These are phyloP conservation scores for Chondrosia reniformis DNA, from an alignment of 37 sponge, comb jelly and placozoan genomes.

Conservation along the genomic window DNA sequence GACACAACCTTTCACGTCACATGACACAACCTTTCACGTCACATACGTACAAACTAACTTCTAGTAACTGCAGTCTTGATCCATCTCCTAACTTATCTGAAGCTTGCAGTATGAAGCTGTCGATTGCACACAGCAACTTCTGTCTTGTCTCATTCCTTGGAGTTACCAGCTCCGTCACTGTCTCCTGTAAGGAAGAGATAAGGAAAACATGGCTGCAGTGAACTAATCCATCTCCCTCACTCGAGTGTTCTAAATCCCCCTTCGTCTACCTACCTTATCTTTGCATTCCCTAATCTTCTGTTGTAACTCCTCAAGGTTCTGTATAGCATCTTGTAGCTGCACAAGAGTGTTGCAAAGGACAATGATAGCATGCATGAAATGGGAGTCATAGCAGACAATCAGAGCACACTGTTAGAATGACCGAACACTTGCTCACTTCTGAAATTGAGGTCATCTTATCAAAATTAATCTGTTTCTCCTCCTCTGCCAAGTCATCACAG, in stretches of 20 bases:
- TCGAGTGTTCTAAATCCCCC: no score
- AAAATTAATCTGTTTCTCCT: no score
- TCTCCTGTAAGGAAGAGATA: not conserved
- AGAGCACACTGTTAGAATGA: no score
- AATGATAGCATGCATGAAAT: no score
- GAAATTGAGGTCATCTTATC: no score
- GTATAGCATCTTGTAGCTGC: not conserved
- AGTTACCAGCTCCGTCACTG: not conserved
- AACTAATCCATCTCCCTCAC: no score
- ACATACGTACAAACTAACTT: not conserved
- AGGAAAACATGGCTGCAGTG: not conserved
- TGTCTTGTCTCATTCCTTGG: constrained; percentile 6
- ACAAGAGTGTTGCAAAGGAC: not conserved
- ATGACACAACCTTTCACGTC: no score
- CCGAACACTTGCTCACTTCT: no score
- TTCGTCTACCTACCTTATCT: not conserved
- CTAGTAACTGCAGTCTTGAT: not conserved
- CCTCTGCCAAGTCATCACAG: no score
- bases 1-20: no score
- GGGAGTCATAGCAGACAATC: no score
- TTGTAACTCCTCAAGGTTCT: not conserved
- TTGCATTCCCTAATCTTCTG: not conserved
- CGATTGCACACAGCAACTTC: not conserved
- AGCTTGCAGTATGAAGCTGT: not conserved
- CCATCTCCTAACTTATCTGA: constrained; percentile 7